Base-by-base conservation (phyloP, 2,113 vertebrate genomes). In the Ramphastos sulfuratus region DNA sequence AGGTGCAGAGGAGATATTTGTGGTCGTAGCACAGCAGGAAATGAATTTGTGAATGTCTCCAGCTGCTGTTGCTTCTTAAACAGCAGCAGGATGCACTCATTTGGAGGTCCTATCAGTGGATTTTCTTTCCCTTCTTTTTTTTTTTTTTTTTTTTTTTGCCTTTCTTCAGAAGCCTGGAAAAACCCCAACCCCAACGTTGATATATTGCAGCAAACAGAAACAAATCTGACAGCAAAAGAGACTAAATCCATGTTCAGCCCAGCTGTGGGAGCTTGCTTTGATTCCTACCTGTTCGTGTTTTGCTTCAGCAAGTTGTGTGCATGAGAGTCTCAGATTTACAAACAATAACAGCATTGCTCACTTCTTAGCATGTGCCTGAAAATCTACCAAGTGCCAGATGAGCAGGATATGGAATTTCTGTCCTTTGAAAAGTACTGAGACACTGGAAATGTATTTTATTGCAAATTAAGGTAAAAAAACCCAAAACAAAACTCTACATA, bases 81-180 rank as follows among this genome's bases (percentile, higher is more conserved):
- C 64, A 84, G 28, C 54, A 69, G 39, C 13, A 3, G 50, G 21
- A 33, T 66, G 10, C 42, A 27, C 65, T 87, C 5, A 30, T 77
- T 85, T 92, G 46, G 69, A 87, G 61, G 73, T 63, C 44, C 24
- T 65, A 75, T 54, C 75, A 50, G 4, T 94, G 69, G 46, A 60
- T 79, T 92, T 84, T 56, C 28, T 9, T 63, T 85, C 4, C 12
- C 20, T 21, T 23, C 12, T 24, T 50, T 50, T 52, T 52, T 24
- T 52, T 70, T 23, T 24, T 24, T 50, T 50, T 52, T 52, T 24
- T 52, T 70, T 85, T 27, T 58, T 14, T 48, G 28, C 75, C 25
- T 15, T 82, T 48, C 87, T 92, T 82, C 69, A 81, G 76, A 93
- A 94, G 91, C 64, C 31, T 48, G 52, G 42, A 86, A 65, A 25